Base-by-base conservation (phyloP, 2,888 invertebrate species). In the Orthosia cruda region DNA sequence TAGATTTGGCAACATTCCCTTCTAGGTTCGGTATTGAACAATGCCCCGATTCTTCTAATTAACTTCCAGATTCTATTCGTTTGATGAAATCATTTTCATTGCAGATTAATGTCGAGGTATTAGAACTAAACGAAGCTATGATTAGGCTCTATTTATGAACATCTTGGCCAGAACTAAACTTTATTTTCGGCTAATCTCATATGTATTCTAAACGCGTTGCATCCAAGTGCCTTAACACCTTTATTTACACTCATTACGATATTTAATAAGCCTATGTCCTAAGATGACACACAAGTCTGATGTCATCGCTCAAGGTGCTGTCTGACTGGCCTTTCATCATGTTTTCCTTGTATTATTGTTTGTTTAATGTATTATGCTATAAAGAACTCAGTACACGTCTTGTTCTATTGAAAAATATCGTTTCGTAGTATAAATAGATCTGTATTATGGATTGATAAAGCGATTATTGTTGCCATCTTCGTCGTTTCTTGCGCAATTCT, bases 271-370 rank as follows among this genome's bases (percentile, higher is more conserved):
- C 62, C 62, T 61, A 68, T 77, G 75, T 67, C 69, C 68, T 69
- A 72, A 68, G 77, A 86, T 83, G 86, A 83, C 86, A 74, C 69
- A 68, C 67, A 52, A 58, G 57, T 62, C 85, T 93, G 93, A 94
- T 93, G 93, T 94, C 94, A 94, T 85, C 88, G 66, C 82, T 85
- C 91, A 92, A 93, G 93, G 92, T 91, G 88, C 83, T 70, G 76
- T 50, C 72, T 79, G 84, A 86, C 85, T 79, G 87, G 88, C 89
- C 92, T 93, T 92, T 91, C 89, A 88, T 89, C 76, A 79, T 62
- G 79, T 91, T 93, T 92, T 92, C 91, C 90, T 91, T 78, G 85
- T 80, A 75, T 80, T 85, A 87, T 87, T 86, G 87, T 88, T 84
- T 83, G 68, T 74, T 76, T 82, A 74, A 77, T 71, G 70, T 65